phyloP scores from a whole-genome alignment of 1,140 invertebrate species.

The Ceratina australensis region DNA sequence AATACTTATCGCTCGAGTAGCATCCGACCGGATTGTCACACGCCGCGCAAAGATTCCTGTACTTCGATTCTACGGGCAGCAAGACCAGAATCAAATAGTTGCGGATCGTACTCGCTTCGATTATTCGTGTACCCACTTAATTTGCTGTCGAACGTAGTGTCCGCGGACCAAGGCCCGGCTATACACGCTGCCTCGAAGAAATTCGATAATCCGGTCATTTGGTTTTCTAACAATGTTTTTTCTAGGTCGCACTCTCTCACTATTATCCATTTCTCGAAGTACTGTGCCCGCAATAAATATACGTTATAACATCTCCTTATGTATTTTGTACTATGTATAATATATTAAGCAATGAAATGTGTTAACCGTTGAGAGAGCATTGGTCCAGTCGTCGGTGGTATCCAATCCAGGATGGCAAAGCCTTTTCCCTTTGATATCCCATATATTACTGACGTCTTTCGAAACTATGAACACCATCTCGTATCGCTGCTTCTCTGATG shows the following conservation, averaged over 20 bases:
- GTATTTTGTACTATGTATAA: too few relatives aligned
- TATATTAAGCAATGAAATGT: background rate
- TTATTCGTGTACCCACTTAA: conserved; percentile 83
- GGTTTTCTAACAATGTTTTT: conserved; percentile 86
- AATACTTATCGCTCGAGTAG: conserved; percentile 87
- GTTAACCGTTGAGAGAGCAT: conserved; percentile 84
- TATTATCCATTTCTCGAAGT: conserved; percentile 86
- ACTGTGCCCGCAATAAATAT: conserved; percentile 76
- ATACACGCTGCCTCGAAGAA: conserved; percentile 89
- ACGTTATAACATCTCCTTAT: background rate
- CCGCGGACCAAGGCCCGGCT: conserved; percentile 89
- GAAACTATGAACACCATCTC: conserved; percentile 86
- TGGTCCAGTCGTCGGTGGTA: conserved; percentile 83
- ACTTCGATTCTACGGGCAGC: conserved; percentile 82
- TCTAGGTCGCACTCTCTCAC: conserved; percentile 83
- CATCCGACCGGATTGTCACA: conserved; percentile 84
- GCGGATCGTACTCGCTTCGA: background rate
- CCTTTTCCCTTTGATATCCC: conserved; percentile 83
- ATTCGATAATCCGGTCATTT: conserved; percentile 83
- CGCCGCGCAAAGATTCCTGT: conserved; percentile 85
- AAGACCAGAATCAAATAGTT: background rate
- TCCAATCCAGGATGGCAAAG: conserved; percentile 89
- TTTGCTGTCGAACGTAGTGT: conserved; percentile 82
- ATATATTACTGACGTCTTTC: conserved; percentile 80
- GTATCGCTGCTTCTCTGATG: conserved; percentile 81